Evolutionary conservation across 2,113 vertebrate genomes (phyloP).

Genomic region (Lamprologus callipterus): DNA sequence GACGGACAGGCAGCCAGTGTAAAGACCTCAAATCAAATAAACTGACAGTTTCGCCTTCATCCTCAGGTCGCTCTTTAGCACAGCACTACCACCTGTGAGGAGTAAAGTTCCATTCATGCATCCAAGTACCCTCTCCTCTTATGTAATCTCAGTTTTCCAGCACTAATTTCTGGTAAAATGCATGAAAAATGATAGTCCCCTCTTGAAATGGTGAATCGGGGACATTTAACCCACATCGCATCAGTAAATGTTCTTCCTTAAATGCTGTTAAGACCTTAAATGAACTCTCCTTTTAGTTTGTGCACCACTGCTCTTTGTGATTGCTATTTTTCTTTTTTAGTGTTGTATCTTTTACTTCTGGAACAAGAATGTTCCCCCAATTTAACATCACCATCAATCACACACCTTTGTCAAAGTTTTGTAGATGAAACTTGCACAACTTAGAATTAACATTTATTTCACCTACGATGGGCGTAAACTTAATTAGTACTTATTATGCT

Average conservation of each 20-base stretch:
- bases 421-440: background rate
- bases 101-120: fast-evolving
- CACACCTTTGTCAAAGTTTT: background rate
- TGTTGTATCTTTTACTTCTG: background rate
- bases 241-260: background rate
- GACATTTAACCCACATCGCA: background rate
- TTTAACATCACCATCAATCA: background rate
- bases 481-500: background rate
- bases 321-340: background rate
- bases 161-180: background rate
- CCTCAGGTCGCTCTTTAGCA: background rate
- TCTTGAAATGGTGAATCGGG: background rate
- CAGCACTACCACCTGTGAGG: fast-evolving
- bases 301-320: background rate
- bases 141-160: background rate
- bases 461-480: fast-evolving
- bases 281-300: fast-evolving
- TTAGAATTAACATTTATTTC: background rate
- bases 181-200: background rate
- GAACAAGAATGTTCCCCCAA: fast-evolving
- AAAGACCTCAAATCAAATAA: fast-evolving
- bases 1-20: too few relatives aligned
- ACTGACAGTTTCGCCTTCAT: background rate
- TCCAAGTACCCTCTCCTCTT: background rate
- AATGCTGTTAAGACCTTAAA: background rate